phyloP scores from a whole-genome alignment of 2,797 vertebrate species.

The Discoglossus pictus region DNA sequence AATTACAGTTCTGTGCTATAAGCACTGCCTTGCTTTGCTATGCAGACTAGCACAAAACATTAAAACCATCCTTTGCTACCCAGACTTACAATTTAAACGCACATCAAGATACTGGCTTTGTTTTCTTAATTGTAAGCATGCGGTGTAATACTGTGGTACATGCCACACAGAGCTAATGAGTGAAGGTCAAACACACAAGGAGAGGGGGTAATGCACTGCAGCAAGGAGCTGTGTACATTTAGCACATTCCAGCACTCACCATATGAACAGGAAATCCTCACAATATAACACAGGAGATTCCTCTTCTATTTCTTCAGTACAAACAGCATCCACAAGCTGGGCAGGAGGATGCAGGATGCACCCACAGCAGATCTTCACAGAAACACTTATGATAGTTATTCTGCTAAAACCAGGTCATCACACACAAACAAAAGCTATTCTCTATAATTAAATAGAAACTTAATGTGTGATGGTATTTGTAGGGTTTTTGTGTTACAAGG shows the following conservation, averaged over 20 bases:
- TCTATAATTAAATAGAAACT: not conserved
- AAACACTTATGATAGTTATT: slow-evolving; percentile 25
- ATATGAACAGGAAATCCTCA: slow-evolving; percentile 73
- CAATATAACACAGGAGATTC: slow-evolving; percentile 60
- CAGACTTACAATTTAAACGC: not conserved
- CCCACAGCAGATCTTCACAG: slow-evolving; percentile 39
- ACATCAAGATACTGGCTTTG: not conserved
- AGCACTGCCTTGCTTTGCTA: too few species aligned
- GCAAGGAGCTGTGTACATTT: slow-evolving; percentile 64
- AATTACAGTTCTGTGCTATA: too few species aligned
- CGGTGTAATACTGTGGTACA: slow-evolving; percentile 29
- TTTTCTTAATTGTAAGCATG: slow-evolving; percentile 15
- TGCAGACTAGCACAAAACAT: too few species aligned
- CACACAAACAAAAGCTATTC: slow-evolving; percentile 17
- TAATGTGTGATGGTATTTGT: slow-evolving; percentile 12
- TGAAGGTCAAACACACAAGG: slow-evolving; percentile 68
- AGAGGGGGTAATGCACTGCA: slow-evolving; percentile 68
- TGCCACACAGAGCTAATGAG: slow-evolving; percentile 47
- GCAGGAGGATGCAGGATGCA: slow-evolving; percentile 56
- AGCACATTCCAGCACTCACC: slow-evolving; percentile 72
- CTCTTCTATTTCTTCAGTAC: slow-evolving; percentile 57
- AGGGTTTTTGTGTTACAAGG: slow-evolving; percentile 44
- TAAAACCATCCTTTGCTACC: too few species aligned
- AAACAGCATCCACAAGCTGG: slow-evolving; percentile 59
- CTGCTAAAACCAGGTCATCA: slow-evolving; percentile 1